Percentiles rank a stretch among this genome's conserved stretches.
These are phyloP conservation scores for Calycopis cecrops DNA, from an alignment of 1,140 invertebrate genomes.

Conservation along the genomic window DNA sequence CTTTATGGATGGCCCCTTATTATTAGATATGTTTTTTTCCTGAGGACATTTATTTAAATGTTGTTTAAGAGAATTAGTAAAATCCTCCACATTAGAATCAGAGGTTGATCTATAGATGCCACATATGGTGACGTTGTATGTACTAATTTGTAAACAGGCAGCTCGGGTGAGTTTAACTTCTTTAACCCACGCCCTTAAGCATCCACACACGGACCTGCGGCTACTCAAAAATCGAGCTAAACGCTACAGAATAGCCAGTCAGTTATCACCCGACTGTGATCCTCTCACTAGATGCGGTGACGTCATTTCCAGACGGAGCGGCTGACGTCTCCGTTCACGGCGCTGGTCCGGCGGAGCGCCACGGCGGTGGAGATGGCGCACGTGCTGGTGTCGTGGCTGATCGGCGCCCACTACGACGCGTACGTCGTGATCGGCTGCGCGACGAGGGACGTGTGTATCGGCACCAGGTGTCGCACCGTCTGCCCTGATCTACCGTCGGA, in stretches of 20 bases:
- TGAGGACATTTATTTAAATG: slow-evolving; percentile 6
- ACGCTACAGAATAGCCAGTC: too few species aligned
- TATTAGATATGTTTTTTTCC: slow-evolving; percentile 4
- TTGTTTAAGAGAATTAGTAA: slow-evolving; percentile 3
- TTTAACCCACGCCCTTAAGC: too few species aligned
- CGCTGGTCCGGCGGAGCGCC: slow-evolving; percentile 81
- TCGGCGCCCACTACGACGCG: slow-evolving; percentile 89
- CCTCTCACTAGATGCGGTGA: too few species aligned
- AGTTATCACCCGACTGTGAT: too few species aligned
- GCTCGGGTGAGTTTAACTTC: neutral
- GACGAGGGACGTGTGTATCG: slow-evolving; percentile 78
- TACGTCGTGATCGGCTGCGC: slow-evolving; percentile 93
- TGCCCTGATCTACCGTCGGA: slow-evolving; percentile 74
- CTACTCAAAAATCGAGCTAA: too few species aligned
- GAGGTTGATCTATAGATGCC: slow-evolving; percentile 4
- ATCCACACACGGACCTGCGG: too few species aligned
- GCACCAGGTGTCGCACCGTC: slow-evolving; percentile 73
- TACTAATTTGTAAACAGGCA: neutral
- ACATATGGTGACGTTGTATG: neutral
- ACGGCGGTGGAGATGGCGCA: slow-evolving; percentile 90
- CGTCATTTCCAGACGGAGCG: slow-evolving; percentile 86
- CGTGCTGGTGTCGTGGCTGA: slow-evolving; percentile 84
- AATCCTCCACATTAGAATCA: neutral
- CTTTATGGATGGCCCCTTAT: too few species aligned
- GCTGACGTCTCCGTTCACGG: slow-evolving; percentile 84